Evolutionary conservation across 2,888 invertebrate genomes (phyloP).

Genomic region (Prostheceraeus crozeri): DNA sequence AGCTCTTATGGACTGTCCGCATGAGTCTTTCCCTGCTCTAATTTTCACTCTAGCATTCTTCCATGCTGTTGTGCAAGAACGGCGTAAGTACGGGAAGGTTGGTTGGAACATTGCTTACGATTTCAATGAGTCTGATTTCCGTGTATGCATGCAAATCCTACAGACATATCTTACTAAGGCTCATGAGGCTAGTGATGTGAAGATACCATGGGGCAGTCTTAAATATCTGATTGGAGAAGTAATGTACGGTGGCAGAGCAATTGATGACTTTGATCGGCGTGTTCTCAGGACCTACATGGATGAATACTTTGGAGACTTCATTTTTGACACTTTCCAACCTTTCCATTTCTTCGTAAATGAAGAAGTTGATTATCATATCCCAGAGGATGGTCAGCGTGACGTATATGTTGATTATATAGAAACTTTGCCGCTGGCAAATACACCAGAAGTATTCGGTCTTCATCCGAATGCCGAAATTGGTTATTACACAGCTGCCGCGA

Average conservation of each 20-base stretch:
- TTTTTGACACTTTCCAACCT: slow-evolving; percentile 80
- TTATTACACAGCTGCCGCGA: slow-evolving; percentile 77
- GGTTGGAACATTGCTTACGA: slow-evolving; percentile 90
- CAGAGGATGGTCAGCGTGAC: slow-evolving; percentile 58
- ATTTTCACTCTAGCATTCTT: slow-evolving; percentile 83
- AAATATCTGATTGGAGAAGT: slow-evolving; percentile 88
- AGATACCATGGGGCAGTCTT: slow-evolving; percentile 79
- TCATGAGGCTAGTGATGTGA: slow-evolving; percentile 59
- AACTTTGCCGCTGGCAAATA: slow-evolving; percentile 71
- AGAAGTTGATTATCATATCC: slow-evolving; percentile 70
- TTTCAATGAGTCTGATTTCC: slow-evolving; percentile 82
- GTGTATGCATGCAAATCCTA: slow-evolving; percentile 75
- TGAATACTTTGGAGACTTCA: slow-evolving; percentile 86
- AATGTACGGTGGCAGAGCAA: slow-evolving; percentile 88
- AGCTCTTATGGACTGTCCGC: slow-evolving; percentile 67
- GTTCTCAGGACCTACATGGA: slow-evolving; percentile 80
- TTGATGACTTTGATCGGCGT: slow-evolving; percentile 80
- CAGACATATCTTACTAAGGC: slow-evolving; percentile 74
- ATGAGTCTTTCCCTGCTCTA: slow-evolving; percentile 70
- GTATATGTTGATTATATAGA: slow-evolving; percentile 66
- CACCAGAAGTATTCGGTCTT: slow-evolving; percentile 81
- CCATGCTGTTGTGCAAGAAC: slow-evolving; percentile 81
- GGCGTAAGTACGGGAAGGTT: slow-evolving; percentile 82
- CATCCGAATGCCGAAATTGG: slow-evolving; percentile 92
- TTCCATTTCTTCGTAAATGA: slow-evolving; percentile 77